Evolutionary conservation across 1,140 invertebrate genomes (phyloP).

Genomic region (Paramacrobiotus metropolitanus): DNA sequence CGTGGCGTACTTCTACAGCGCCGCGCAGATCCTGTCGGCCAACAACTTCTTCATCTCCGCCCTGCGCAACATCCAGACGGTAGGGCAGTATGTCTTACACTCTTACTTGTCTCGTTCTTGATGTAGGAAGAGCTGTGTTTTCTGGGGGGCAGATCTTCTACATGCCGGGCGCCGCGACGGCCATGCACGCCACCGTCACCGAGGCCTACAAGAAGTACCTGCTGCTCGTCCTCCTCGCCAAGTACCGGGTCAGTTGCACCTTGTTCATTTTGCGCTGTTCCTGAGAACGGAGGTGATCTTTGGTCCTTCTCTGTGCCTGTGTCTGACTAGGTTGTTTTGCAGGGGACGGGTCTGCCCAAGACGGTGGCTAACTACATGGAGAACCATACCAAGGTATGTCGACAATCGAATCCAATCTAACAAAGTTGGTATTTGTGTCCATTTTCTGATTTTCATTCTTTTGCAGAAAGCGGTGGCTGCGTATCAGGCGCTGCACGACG

Average conservation of each 20-base stretch:
- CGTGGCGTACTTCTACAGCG: background rate
- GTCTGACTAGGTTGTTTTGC: no score
- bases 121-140: background rate
- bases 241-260: no score
- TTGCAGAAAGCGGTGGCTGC: background rate
- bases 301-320: no score
- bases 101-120: background rate
- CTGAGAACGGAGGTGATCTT: no score
- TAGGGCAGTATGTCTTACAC: background rate
- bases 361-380: background rate
- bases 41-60: background rate
- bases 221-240: background rate
- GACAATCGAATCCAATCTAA: no score
- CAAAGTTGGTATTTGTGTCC: background rate
- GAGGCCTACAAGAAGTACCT: conserved; percentile 4
- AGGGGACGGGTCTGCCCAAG: background rate
- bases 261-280: no score
- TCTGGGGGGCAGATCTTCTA: background rate
- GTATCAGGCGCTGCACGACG: background rate
- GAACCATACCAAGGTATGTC: background rate
- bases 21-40: background rate
- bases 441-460: background rate
- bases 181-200: background rate
- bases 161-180: background rate
- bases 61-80: background rate